phyloP scores from a whole-genome alignment of 2,797 vertebrate species.

The Poecilia wingei region DNA sequence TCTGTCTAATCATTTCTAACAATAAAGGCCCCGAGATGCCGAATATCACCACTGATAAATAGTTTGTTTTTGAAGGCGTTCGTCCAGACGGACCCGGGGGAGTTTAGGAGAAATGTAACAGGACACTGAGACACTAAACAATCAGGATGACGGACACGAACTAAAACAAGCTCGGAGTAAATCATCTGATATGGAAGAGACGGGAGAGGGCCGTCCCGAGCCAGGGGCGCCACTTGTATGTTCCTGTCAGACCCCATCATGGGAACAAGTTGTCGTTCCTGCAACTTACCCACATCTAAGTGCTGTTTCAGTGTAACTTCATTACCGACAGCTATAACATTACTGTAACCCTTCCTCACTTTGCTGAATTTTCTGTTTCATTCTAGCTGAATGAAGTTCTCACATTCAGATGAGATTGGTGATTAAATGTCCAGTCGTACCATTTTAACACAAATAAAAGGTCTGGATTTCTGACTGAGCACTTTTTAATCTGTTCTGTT shows the following conservation, averaged over 20 bases:
- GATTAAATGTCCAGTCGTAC: too few species aligned
- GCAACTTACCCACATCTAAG: neutral
- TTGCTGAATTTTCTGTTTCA: neutral
- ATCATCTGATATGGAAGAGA: constrained; percentile 21
- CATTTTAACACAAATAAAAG: too few species aligned
- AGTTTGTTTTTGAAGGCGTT: constrained; percentile 52
- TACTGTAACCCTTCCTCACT: neutral
- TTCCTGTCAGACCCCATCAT: constrained; percentile 19
- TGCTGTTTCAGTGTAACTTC: neutral
- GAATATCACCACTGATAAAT: constrained; percentile 51
- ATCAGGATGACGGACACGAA: constrained; percentile 37
- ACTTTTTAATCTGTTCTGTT: too few species aligned
- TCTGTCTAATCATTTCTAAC: constrained; percentile 10
- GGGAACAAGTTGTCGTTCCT: constrained; percentile 11
- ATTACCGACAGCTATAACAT: too few species aligned
- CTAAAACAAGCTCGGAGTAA: constrained; percentile 40
- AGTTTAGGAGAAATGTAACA: constrained; percentile 28
- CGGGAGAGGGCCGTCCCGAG: constrained; percentile 31
- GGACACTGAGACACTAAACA: constrained; percentile 41
- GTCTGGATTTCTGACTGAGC: too few species aligned
- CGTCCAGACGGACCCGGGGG: constrained; percentile 36
- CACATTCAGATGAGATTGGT: too few species aligned
- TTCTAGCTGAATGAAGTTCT: too few species aligned
- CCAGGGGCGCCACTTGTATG: neutral
- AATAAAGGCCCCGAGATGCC: constrained; percentile 20